A percentile compares a stretch with the other conserved stretches of the same genome.
These are phyloP conservation scores for Campylorhamphus procurvoides DNA, from an alignment of 2,113 vertebrate species.

Conservation along the genomic window DNA sequence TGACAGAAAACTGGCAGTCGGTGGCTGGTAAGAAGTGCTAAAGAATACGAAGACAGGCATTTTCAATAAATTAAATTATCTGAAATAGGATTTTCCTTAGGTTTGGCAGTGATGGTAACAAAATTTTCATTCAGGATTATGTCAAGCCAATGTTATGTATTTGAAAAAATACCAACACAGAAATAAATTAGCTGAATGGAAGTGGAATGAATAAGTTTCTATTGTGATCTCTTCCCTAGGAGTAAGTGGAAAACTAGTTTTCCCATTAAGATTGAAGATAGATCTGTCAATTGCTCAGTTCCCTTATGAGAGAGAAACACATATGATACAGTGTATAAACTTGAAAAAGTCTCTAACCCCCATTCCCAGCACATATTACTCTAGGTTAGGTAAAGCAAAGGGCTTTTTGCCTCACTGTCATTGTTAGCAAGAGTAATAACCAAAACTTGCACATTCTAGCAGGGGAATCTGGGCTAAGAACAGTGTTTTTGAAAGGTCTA, in stretches of 20 bases:
- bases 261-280: not conserved
- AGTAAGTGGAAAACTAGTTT: not conserved
- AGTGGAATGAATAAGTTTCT: not conserved
- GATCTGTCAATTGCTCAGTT: not conserved
- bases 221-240: not conserved
- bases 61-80: not conserved
- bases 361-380: not conserved
- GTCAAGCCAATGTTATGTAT: not conserved
- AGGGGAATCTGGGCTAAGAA: not conserved
- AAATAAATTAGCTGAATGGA: conserved; percentile 14
- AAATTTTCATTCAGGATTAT: not conserved
- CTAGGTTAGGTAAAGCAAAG: not conserved
- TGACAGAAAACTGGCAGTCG: conserved; percentile 88
- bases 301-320: not conserved
- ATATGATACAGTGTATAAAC: not conserved
- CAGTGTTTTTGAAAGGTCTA: not conserved
- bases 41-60: not conserved
- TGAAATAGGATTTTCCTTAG: not conserved
- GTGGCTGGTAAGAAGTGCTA: conserved; percentile 84
- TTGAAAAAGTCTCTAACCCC: not conserved
- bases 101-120: not conserved
- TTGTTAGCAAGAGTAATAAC: not conserved
- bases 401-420: not conserved
- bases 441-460: not conserved
- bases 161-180: not conserved